Base-by-base conservation (phyloP, 2,113 vertebrate species). In the Indicator maculatus region DNA sequence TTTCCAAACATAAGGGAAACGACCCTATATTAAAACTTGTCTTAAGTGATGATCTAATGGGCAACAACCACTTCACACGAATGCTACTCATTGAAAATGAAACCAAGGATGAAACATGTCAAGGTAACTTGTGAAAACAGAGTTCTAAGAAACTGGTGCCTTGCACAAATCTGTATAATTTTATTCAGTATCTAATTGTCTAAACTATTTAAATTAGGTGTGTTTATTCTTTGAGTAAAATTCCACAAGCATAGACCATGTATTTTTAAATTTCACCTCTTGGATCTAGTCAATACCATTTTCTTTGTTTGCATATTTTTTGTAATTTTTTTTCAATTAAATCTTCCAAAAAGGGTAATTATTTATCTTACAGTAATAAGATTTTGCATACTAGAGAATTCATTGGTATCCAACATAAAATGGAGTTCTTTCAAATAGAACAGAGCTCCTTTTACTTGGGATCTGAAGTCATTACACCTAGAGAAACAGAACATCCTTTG, bases 371-470 rank as follows among this genome's bases (percentile, higher is more conserved):
- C 26, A 94, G 88, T 36, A 95, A 12, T 17, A 83, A 44, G 21
- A 24, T 74, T 88, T 90, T 87, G 47, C 80, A 91, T 87, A 76
- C 44, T 82, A 83, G 55, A 72, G 74, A 45, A 94, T 91, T 96
- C 77, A 88, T 45, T 28, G 78, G 24, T 65, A 90, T 93, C 82
- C 74, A 90, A 82, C 28, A 83, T 61, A 96, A 96, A 97, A 95
- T 83, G 26, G 86, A 96, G 73, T 26, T 96, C 92, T 96, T 97
- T 96, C 88, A 97, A 96, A 88, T 63, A 69, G 95, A 96, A 96
- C 93, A 97, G 93, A 93, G 90, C 61, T 95, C 90, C 83, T 97
- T 97, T 97, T 96, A 96, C 89, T 93, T 52, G 50, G 56, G 72
- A 78, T 15, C 55, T 79, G 38, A 88, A 80, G 60, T 89, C 81